phyloP scores from a whole-genome alignment of 2,797 vertebrate species.

The Siniperca undulata region DNA sequence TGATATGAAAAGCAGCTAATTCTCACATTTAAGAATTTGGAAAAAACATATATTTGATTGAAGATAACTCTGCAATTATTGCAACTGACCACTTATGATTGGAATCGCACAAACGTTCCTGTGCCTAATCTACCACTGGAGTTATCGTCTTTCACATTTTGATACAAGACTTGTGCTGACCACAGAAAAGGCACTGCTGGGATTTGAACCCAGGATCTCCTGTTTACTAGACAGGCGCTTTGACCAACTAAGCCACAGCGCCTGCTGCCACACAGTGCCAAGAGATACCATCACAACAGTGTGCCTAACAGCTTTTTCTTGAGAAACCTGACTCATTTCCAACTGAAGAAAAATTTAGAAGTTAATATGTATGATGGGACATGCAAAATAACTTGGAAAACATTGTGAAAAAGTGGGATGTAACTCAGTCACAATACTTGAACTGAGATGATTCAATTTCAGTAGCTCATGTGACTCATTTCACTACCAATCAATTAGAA shows the following conservation, averaged over 20 bases:
- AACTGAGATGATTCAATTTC: not conserved
- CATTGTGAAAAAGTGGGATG: not conserved
- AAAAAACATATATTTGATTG: no score
- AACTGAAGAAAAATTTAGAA: not conserved
- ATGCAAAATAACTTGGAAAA: not conserved
- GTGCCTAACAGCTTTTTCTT: not conserved
- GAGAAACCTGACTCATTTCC: not conserved
- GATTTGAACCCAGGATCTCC: slow-evolving; percentile 25
- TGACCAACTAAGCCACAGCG: slow-evolving; percentile 18
- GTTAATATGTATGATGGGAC: not conserved
- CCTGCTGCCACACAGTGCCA: not conserved
- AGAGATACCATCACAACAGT: not conserved
- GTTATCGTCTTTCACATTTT: no score
- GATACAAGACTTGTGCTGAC: not conserved
- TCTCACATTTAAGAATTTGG: no score
- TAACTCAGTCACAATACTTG: not conserved
- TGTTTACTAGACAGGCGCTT: slow-evolving; percentile 37
- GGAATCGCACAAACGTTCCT: no score
- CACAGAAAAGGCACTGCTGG: slow-evolving; percentile 6
- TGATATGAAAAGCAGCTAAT: no score
- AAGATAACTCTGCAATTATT: no score
- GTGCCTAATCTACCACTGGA: no score
- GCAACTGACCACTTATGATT: no score
- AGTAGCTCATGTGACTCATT: not conserved
- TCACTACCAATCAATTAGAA: no score